Percentiles rank a stretch among this genome's conserved stretches.
These are phyloP conservation scores for Cantharis lateralis DNA, from an alignment of 2,888 invertebrate species.

Conservation along the genomic window DNA sequence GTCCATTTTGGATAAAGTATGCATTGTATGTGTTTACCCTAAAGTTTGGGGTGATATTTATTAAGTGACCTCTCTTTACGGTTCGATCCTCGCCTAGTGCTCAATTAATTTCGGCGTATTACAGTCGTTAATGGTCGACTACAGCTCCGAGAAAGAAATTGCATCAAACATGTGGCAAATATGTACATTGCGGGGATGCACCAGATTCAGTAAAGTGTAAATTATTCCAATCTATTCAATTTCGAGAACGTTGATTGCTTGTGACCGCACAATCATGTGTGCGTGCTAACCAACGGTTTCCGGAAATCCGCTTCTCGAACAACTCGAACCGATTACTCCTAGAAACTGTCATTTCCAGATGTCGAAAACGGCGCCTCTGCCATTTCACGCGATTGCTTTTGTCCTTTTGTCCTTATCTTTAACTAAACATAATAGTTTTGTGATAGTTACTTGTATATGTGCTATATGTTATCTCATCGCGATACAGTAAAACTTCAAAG, in stretches of 20 bases:
- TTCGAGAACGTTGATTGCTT: slow-evolving; percentile 49
- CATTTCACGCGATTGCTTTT: slow-evolving; percentile 27
- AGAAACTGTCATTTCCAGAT: slow-evolving; percentile 52
- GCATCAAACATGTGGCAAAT: not conserved
- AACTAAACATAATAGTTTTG: slow-evolving; percentile 29
- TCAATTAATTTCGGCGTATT: not conserved
- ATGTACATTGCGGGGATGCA: not conserved
- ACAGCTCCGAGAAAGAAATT: not conserved
- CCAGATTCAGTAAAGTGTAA: slow-evolving; percentile 39
- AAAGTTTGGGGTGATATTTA: not conserved
- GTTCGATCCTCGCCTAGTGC: not conserved
- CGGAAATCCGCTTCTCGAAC: slow-evolving; percentile 48
- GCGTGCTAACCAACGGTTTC: slow-evolving; percentile 46
- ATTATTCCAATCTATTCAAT: slow-evolving; percentile 45
- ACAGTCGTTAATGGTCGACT: not conserved
- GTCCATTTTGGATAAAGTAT: not conserved
- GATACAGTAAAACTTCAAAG: slow-evolving; percentile 6
- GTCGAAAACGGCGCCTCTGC: slow-evolving; percentile 35
- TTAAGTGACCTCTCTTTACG: not conserved
- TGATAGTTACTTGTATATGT: slow-evolving; percentile 13
- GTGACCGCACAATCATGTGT: slow-evolving; percentile 52
- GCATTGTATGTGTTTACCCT: not conserved
- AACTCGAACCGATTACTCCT: slow-evolving; percentile 49
- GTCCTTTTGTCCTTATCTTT: slow-evolving; percentile 25
- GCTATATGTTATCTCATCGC: slow-evolving; percentile 7